phyloP scores from a whole-genome alignment of 2,113 vertebrate species.

The Chloroceryle aenea region DNA sequence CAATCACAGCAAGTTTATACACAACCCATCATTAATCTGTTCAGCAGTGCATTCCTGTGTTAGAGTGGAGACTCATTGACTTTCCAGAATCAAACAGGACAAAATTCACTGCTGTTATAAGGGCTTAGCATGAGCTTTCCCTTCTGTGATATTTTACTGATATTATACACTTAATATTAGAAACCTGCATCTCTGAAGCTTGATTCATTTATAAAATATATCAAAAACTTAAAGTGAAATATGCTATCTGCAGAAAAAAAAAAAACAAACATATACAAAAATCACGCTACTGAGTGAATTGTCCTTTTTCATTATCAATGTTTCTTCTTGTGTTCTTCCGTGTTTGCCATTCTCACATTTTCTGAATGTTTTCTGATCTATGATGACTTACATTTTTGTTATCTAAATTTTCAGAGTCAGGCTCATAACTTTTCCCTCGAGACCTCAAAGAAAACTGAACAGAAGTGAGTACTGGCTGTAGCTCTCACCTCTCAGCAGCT shows the following conservation, averaged over 20 bases:
- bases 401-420: neutral
- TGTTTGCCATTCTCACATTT: neutral
- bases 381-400: neutral
- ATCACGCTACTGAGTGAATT: neutral
- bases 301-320: neutral
- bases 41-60: neutral
- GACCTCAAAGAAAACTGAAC: neutral
- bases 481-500: neutral
- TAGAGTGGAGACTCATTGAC: slow-evolving; percentile 19
- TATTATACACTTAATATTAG: neutral
- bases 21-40: slow-evolving; percentile 50
- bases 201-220: neutral
- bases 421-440: neutral
- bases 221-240: neutral
- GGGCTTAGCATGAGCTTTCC: neutral
- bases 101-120: slow-evolving; percentile 19
- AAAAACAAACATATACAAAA: neutral
- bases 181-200: neutral
- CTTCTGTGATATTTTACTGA: slow-evolving; percentile 12
- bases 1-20: slow-evolving; percentile 59
- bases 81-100: slow-evolving; percentile 39
- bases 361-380: neutral
- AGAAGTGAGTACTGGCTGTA: neutral
- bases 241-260: neutral
- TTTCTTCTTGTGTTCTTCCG: neutral